Evolutionary conservation across 2,888 invertebrate genomes (phyloP), one percentile per base, ranked within the genome.

Genomic region (Cheilosia soror): DNA sequence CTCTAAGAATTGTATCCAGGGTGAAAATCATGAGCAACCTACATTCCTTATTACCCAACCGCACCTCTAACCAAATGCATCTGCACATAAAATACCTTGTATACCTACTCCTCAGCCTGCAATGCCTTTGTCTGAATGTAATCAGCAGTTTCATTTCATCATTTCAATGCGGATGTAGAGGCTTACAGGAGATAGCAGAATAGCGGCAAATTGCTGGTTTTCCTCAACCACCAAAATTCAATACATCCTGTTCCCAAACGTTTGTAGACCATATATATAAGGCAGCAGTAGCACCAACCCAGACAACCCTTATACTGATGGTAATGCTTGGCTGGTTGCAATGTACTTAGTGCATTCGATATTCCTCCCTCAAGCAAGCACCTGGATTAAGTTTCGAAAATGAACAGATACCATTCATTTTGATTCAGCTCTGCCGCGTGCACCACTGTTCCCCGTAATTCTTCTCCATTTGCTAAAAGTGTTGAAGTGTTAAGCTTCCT

Each of bases 401-500:
- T 72, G 85, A 85, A 77, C 81, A 85, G 76, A 81, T 47, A 81
- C 66, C 71, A 80, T 71, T 71, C 66, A 76, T 81, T 81, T 55
- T 76, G 71, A 65, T 81, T 69, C 73, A 72, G 66, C 49, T 31
- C 27, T n/a, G 11, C n/a, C 7, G 40, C 40, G 0, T n/a, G 1
- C 11, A 53, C 4, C 29, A 3, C 6, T 33, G 9, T 4, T 4
- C 4, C 53, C 9, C 1, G 27, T 51, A 51, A 40, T 27, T 49
- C 37, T 29, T 29, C 33, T 11, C 31, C 58, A n/a, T 25, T 44
- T 63, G 20, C 53, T 49, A 58, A 80, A 75, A 66, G 75, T 86
- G 86, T 86, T 86, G 85, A 86, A 86, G 86, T 82, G 86, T 86
- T 86, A 86, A 86, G 82, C 86, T 86, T 47, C 42, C 72, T 75